phyloP scores from a whole-genome alignment of 2,888 invertebrate genomes.

The Pecten maximus region DNA sequence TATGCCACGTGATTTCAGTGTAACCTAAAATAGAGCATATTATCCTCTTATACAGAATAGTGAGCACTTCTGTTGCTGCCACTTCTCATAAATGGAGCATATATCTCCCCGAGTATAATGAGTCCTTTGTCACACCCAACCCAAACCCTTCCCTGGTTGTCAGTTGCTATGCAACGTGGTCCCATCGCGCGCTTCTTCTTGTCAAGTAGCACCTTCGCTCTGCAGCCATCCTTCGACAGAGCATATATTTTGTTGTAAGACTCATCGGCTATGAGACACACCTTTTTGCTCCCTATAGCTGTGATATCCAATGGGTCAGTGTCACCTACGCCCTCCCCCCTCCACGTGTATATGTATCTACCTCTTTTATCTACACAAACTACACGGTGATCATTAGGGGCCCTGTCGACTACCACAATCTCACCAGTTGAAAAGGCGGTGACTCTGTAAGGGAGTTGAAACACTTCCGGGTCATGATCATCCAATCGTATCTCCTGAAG shows the following conservation, averaged over 20 bases:
- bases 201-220: neutral
- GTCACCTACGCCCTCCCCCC: neutral
- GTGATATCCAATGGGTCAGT: neutral
- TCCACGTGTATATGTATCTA: conserved; percentile 9
- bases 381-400: neutral
- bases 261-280: neutral
- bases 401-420: neutral
- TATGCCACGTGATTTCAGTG: no score
- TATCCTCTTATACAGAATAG: neutral
- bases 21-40: no score
- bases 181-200: neutral
- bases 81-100: neutral
- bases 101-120: neutral
- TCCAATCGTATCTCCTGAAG: neutral
- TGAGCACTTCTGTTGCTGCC: conserved; percentile 14
- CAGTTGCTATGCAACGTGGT: conserved; percentile 16
- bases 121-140: neutral
- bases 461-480: neutral
- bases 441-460: neutral
- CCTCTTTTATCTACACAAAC: neutral
- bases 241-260: conserved; percentile 8
- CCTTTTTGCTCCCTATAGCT: neutral
- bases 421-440: conserved; percentile 22
- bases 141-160: neutral
- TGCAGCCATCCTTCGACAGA: neutral